Evolutionary conservation across 1,140 invertebrate species (phyloP).

Genomic region (Drosophila insularis): DNA sequence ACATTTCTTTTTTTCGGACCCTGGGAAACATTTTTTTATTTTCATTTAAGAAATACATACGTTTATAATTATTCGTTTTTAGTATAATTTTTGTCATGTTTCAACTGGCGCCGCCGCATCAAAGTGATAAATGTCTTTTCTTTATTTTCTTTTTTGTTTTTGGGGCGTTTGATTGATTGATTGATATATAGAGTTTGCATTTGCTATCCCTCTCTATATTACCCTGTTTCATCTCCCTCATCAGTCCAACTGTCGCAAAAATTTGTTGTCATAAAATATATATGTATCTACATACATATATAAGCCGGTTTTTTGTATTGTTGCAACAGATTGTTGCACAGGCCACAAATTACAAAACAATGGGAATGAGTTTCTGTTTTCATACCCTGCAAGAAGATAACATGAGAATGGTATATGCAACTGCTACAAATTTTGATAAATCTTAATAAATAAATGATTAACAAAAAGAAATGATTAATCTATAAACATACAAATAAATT

Average conservation of each 20-base stretch:
- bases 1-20: too few relatives aligned
- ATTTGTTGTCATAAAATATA: slow-evolving; percentile 7
- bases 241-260: slow-evolving; percentile 19
- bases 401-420: too few relatives aligned
- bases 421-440: too few relatives aligned
- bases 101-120: not conserved
- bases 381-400: not conserved
- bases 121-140: slow-evolving; percentile 9
- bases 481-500: too few relatives aligned
- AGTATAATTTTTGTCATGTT: not conserved
- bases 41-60: too few relatives aligned
- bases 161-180: slow-evolving; percentile 16
- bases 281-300: too few relatives aligned
- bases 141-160: not conserved
- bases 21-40: not conserved
- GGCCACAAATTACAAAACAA: slow-evolving; percentile 16
- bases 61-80: not conserved
- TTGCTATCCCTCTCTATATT: not conserved
- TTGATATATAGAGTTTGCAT: not conserved
- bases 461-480: too few relatives aligned
- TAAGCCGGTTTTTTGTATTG: not conserved
- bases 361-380: not conserved
- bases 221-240: not conserved
- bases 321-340: slow-evolving; percentile 17
- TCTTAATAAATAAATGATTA: too few relatives aligned